phyloP scores from a whole-genome alignment of 2,797 vertebrate species.

The Poecilia gillii region DNA sequence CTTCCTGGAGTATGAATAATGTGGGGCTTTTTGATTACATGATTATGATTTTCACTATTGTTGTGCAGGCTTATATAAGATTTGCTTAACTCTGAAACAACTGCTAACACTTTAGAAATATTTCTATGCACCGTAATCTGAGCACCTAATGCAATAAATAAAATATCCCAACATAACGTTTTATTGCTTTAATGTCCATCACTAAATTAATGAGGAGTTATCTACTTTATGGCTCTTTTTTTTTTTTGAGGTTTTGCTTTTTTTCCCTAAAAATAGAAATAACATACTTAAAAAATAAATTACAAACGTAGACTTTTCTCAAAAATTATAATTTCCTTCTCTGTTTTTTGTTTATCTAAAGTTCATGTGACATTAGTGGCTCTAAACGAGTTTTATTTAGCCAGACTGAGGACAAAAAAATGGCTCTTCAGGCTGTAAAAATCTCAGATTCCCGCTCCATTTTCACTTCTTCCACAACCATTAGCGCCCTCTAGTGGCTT shows the following conservation, averaged over 20 bases:
- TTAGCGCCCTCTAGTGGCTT: conserved; percentile 51
- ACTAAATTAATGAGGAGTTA: not conserved
- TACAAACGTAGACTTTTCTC: no score
- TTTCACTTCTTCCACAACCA: not conserved
- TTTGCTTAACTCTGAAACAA: not conserved
- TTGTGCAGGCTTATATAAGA: not conserved
- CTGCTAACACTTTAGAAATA: not conserved
- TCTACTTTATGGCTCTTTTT: not conserved
- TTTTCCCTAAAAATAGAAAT: no score
- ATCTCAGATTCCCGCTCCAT: not conserved
- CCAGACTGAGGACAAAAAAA: no score
- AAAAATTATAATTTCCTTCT: no score
- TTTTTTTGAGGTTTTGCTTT: no score
- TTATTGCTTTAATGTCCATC: not conserved
- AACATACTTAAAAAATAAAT: no score
- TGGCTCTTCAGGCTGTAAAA: no score
- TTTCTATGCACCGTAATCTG: not conserved
- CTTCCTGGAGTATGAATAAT: not conserved
- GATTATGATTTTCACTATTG: not conserved
- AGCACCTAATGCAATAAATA: not conserved
- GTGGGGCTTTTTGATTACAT: not conserved
- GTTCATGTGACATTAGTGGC: no score
- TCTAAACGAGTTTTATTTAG: no score
- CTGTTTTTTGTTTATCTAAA: no score
- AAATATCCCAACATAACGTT: not conserved